Percentiles rank a stretch among this genome's conserved stretches.
phyloP scores from a whole-genome alignment of 2,888 invertebrate species.

The Dryobota labecula region DNA sequence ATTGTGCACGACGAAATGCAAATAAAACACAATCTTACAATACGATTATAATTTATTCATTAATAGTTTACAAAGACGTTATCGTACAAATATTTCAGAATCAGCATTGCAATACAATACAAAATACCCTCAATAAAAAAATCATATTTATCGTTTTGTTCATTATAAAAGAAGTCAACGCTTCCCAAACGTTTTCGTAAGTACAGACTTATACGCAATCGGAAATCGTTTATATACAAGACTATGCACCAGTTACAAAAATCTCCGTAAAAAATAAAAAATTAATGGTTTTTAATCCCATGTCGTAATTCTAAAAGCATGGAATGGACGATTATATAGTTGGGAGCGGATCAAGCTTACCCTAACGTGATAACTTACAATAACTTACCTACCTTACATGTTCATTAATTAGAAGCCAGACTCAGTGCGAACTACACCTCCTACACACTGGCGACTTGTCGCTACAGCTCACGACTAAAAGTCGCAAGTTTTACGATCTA shows the following conservation, averaged over 20 bases:
- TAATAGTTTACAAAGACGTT: constrained; percentile 90
- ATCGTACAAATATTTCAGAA: constrained; percentile 88
- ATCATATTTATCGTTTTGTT: constrained; percentile 71
- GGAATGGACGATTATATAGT: constrained; percentile 80
- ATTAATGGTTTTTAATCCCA: constrained; percentile 60
- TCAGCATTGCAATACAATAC: constrained; percentile 76
- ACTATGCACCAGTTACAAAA: constrained; percentile 80
- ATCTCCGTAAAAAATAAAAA: constrained; percentile 67
- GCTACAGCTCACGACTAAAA: constrained; percentile 17
- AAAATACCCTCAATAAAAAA: constrained; percentile 64
- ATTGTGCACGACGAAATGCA: constrained; percentile 6
- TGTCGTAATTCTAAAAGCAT: constrained; percentile 75
- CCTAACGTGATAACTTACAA: constrained; percentile 80
- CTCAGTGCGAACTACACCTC: constrained; percentile 65
- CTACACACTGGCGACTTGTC: constrained; percentile 43
- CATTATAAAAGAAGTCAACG: constrained; percentile 71
- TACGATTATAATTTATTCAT: constrained; percentile 90
- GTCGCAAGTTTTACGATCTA: constrained; percentile 20
- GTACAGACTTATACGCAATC: constrained; percentile 72
- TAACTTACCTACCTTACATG: constrained; percentile 82
- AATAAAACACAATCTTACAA: constrained; percentile 84
- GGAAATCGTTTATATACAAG: constrained; percentile 79
- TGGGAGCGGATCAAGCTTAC: constrained; percentile 79
- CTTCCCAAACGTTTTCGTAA: constrained; percentile 68
- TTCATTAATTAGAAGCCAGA: constrained; percentile 80